Conservation (phyloP, 2,113 vertebrate species). For the Halichoerus grypus region DNA sequence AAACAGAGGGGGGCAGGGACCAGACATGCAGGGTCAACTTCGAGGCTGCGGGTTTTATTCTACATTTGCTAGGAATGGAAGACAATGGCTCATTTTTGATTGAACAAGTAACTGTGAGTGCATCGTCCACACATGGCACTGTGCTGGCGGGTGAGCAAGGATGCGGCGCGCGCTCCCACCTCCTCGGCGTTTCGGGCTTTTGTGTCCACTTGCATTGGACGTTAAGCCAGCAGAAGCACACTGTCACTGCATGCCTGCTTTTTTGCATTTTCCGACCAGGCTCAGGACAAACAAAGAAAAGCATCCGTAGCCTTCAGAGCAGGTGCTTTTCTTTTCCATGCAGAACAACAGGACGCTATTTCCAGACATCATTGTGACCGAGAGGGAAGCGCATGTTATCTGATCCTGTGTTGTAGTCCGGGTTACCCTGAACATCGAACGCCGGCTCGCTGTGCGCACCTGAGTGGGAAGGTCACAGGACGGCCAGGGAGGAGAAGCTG, state of each 20-base stretch:
- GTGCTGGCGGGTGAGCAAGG: neutral
- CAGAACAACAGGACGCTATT: accelerated
- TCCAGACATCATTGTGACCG: neutral
- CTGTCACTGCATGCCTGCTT: accelerated
- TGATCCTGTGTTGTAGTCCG: neutral
- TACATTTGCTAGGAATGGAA: neutral
- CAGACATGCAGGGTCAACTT: neutral
- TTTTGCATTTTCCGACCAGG: neutral
- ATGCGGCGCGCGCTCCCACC: accelerated
- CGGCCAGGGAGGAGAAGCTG: neutral
- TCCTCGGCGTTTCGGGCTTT: accelerated
- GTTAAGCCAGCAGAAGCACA: neutral
- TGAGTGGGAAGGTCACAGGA: neutral
- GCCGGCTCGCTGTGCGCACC: neutral
- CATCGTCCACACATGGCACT: accelerated
- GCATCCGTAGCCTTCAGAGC: accelerated
- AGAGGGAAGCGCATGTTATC: accelerated
- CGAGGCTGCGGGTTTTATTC: neutral
- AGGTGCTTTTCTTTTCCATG: neutral
- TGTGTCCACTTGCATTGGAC: neutral
- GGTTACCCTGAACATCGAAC: neutral
- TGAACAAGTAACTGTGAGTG: accelerated
- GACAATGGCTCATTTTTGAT: neutral
- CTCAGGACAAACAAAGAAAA: neutral
- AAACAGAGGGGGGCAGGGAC: accelerated